Base-by-base conservation (phyloP, 2,797 vertebrate genomes). In the Sphaeramia orbicularis region DNA sequence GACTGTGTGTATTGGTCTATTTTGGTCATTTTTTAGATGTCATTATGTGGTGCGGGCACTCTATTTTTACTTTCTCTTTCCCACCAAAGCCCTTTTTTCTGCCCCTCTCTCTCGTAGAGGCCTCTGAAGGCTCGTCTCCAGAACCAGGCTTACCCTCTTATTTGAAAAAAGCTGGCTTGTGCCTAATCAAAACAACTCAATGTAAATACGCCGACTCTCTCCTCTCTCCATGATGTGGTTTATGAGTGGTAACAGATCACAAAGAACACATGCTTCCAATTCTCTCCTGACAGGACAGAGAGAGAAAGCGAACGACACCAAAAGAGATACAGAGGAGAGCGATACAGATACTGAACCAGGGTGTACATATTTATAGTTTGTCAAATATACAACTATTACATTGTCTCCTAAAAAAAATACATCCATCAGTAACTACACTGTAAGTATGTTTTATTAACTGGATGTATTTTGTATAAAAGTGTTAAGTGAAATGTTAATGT, bases 161-260 rank as follows among this genome's bases (percentile, higher is more conserved):
- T 92, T 92, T 87, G 1, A 47, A 73, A 59, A 66, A 78, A 50
- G 44, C 81, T 81, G 81, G 71, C 77, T 89, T 82, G 79, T 84
- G 75, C 66, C 79, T 86, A 86, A 91, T 88, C 89, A 90, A 87
- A 89, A 91, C 86, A 88, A 85, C 71, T 83, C 76, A 75, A 74
- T 88, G 80, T 85, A 86, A 89, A 89, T 82, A 84, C 81, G 83
- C 80, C 78, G 71, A 85, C 56, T 55, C 51, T 52, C 64, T 36
- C 41, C 51, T 32, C 18, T 30, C 24, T 12, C 58, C 35, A 21
- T 19, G 47, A 53, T 48, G 65, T 51, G 58, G 43, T 64, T 38
- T 27, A 35, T 40, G 61, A 72, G 47, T 47, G 42, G 47, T 65
- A 47, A 47, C 41, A 44, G 61, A 62, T 61, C 57, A 60, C 43